Evolutionary conservation across 2,888 invertebrate genomes (phyloP), one percentile per base, ranked within the genome.

Genomic region (Aporophyla nigra): DNA sequence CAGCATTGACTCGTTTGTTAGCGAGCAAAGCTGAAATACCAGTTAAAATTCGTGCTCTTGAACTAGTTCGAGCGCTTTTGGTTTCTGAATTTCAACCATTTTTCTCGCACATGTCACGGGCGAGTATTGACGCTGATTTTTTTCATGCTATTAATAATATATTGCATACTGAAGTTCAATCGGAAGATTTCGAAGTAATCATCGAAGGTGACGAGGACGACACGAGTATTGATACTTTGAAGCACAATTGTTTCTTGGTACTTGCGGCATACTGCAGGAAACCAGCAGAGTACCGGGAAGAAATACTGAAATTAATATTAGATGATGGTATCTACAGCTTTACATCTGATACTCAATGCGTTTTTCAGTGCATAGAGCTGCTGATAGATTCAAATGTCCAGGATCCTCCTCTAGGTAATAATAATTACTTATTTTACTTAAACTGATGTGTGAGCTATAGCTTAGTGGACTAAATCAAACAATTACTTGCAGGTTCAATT

Each of bases 221-320:
- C 78, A 89, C 92, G 73, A 92, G 91, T 74, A 82, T 88, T 27
- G 88, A 90, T 19, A 90, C 91, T 56, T 85, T 96, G 49, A 96
- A 94, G 87, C 92, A 93, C 71, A 91, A 93, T 67, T 93, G 94
- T 76, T 89, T 95, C 10, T 90, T 91, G 70, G 83, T 94, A 14
- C 87, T 97, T 19, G 94, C 95, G 10, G 93, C 94, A 5, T 96
- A 95, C 85, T 96, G 96, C 82, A 92, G 91, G 71, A 91, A 91
- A 72, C 80, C 86, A 10, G 90, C 90, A 5, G 89, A 90, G 61
- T 94, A 93, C 78, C 92, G 94, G 58, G 91, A 92, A 19, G 95
- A 96, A 82, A 86, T 96, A 79, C 83, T 95, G 3, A 93, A 94
- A 58, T 89, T 95, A 46, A 92, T 97, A 71, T 86, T 96, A 24